Conservation (phyloP, 2,797 vertebrate genomes). For the Parauchenoglanis ngamensis region DNA sequence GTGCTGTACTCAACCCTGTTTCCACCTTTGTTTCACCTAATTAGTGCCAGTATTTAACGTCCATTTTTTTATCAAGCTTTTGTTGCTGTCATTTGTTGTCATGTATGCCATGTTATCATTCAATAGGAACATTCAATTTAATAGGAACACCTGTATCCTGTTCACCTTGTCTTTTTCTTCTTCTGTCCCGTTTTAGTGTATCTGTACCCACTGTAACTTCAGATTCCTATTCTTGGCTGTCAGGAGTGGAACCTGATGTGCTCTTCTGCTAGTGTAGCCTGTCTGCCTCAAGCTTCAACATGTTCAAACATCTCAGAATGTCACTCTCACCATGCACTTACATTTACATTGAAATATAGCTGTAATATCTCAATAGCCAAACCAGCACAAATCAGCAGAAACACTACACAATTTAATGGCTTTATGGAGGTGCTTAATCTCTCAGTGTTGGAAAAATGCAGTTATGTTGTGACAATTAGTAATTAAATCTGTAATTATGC, state of each 20-base stretch:
- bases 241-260: background rate
- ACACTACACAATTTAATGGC: background rate
- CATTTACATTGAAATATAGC: background rate
- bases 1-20: background rate
- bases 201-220: background rate
- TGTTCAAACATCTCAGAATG: background rate
- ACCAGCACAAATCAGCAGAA: background rate
- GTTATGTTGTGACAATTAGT: background rate
- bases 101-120: too few relatives aligned
- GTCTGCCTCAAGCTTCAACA: background rate
- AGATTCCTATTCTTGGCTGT: background rate
- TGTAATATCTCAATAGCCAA: background rate
- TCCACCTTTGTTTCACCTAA: background rate
- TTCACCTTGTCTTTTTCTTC: background rate
- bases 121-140: background rate
- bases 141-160: background rate
- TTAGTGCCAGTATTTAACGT: background rate
- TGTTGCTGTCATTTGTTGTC: background rate
- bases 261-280: background rate
- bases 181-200: background rate
- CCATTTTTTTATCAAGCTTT: background rate
- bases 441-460: background rate
- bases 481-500: constrained; percentile 7
- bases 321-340: background rate
- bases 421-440: background rate